phyloP scores from a whole-genome alignment of 2,797 vertebrate genomes.

The Halcyon badia region DNA sequence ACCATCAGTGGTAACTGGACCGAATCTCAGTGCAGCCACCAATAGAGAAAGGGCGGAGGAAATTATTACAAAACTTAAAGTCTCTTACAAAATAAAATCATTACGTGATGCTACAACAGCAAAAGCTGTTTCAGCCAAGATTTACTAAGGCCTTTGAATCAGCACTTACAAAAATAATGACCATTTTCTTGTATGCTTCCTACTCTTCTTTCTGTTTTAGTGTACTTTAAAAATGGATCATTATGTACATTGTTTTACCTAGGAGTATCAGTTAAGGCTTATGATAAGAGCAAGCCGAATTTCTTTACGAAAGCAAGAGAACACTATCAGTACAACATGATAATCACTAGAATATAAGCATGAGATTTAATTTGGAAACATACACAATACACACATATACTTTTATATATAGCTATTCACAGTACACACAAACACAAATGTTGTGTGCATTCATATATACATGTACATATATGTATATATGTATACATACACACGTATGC shows the following conservation, averaged over 20 bases:
- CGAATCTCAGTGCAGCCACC: background rate
- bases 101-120: background rate
- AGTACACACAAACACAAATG: conserved; percentile 59
- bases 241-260: conserved; percentile 38
- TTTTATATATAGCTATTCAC: background rate
- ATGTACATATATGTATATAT: conserved; percentile 46
- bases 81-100: conserved; percentile 26
- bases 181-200: conserved; percentile 7
- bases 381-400: conserved; percentile 30
- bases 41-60: background rate
- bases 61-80: background rate
- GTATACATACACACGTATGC: conserved; percentile 55
- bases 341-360: conserved; percentile 26
- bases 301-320: conserved; percentile 41
- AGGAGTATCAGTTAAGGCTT: background rate
- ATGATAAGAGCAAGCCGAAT: conserved; percentile 73
- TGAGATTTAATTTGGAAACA: conserved; percentile 21
- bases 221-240: conserved; percentile 35
- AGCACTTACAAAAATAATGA: background rate
- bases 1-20: conserved; percentile 25
- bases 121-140: background rate
- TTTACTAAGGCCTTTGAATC: background rate
- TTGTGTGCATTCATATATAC: conserved; percentile 74
- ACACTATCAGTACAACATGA: conserved; percentile 13
- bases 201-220: conserved; percentile 82